A percentile compares a stretch with the other conserved stretches of the same genome.
These are phyloP conservation scores for Ophion costatus DNA, from an alignment of 2,888 invertebrate species.

Conservation along the genomic window DNA sequence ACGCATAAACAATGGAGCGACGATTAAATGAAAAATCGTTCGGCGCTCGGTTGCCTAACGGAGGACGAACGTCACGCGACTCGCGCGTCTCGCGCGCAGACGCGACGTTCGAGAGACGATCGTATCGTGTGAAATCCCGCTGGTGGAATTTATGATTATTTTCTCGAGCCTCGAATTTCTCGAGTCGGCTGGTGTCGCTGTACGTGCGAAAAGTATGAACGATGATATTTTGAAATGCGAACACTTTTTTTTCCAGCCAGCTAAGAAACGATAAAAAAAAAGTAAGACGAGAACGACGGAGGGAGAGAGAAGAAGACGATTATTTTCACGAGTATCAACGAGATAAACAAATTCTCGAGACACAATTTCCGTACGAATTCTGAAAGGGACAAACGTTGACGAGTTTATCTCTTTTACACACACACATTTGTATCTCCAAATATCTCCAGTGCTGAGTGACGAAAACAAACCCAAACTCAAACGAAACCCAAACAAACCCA, in stretches of 20 bases:
- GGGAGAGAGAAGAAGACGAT: background rate
- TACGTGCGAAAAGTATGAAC: background rate
- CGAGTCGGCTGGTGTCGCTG: background rate
- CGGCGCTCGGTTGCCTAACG: no score
- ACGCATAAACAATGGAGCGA: slow-evolving; percentile 1
- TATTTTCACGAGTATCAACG: background rate
- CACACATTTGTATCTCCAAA: no score
- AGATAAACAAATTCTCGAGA: background rate
- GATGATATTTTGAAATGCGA: slow-evolving; percentile 25
- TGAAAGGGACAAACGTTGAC: no score
- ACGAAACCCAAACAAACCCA: no score
- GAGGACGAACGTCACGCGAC: background rate
- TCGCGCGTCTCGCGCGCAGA: background rate
- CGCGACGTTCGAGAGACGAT: background rate
- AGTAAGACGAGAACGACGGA: no score
- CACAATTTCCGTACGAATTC: no score
- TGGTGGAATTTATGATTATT: background rate
- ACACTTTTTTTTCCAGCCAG: background rate
- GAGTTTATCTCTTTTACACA: no score
- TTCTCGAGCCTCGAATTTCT: background rate
- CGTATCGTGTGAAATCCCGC: background rate
- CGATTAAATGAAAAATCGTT: no score
- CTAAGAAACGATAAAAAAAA: slow-evolving; percentile 7
- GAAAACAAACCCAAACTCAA: no score
- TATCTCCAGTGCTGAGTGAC: no score